Evolutionary conservation across 92 coral and sea anemone species (phyloP).

Genomic region (Epizoanthus ramosus): DNA sequence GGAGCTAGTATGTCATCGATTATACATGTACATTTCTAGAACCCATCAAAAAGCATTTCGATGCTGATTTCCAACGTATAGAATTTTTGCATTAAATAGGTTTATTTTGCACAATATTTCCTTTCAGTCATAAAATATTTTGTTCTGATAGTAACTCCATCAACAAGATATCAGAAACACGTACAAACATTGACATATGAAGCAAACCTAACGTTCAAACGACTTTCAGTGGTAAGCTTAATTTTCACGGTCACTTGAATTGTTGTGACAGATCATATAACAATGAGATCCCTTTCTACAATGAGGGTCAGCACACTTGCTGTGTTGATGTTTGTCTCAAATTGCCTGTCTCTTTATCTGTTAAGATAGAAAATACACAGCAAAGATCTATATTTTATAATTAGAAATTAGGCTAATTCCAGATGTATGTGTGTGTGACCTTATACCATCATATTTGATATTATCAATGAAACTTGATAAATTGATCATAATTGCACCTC

Average conservation of each 20-base stretch:
- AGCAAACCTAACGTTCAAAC: not conserved
- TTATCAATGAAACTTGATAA: not conserved
- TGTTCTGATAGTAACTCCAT: not conserved
- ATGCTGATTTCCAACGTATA: not conserved
- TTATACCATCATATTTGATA: too few relatives aligned
- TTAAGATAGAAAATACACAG: conserved; percentile 17
- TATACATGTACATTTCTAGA: conserved; percentile 30
- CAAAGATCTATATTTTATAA: not conserved
- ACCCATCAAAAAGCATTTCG: conserved; percentile 23
- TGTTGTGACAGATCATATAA: not conserved
- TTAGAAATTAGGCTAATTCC: not conserved
- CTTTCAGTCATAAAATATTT: not conserved
- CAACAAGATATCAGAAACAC: not conserved
- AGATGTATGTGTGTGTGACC: not conserved
- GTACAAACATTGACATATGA: not conserved
- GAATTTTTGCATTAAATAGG: not conserved
- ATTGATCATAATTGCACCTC: not conserved
- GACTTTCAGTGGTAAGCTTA: not conserved
- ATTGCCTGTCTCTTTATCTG: conserved; percentile 15
- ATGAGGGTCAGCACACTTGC: conserved; percentile 6
- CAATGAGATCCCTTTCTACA: not conserved
- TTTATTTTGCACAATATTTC: not conserved
- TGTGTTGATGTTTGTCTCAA: conserved; percentile 22
- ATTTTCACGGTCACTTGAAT: not conserved
- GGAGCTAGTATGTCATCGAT: not conserved